Percentiles rank a stretch among this genome's conserved stretches.
Conservation (phyloP, 1,140 invertebrate genomes). For the Mesaphorura yosii region DNA sequence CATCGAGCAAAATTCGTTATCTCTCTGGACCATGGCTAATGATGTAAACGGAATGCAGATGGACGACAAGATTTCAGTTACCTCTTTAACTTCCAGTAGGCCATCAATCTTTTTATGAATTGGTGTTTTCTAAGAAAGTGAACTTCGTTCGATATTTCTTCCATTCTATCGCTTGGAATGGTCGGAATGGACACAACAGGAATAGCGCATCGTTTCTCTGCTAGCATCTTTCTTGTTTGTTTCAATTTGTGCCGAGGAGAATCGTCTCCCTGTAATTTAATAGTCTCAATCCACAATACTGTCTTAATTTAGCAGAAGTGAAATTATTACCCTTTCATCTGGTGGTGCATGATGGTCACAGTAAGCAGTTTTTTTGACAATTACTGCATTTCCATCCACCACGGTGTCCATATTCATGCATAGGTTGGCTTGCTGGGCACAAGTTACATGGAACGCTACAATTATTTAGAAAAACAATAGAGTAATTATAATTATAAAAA, state of each 20-base stretch:
- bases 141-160: conserved; percentile 65
- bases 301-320: too few relatives aligned
- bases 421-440: conserved; percentile 89
- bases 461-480: too few relatives aligned
- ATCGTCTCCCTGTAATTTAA: too few relatives aligned
- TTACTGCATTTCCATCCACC: conserved; percentile 53
- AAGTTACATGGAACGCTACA: conserved; percentile 93
- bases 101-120: conserved; percentile 75
- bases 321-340: too few relatives aligned
- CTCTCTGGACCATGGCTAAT: too few relatives aligned
- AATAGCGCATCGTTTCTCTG: conserved; percentile 74
- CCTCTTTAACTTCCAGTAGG: conserved; percentile 85
- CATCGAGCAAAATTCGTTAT: conserved; percentile 37
- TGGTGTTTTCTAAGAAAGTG: conserved; percentile 62
- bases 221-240: conserved; percentile 62
- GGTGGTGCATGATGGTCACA: conserved; percentile 87
- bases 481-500: conserved; percentile 4
- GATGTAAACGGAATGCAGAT: neutral
- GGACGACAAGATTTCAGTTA: too few relatives aligned
- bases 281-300: neutral
- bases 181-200: conserved; percentile 89
- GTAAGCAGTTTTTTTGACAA: conserved; percentile 89
- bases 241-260: conserved; percentile 54
- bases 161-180: conserved; percentile 75
- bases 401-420: conserved; percentile 94